These are phyloP conservation scores for Eupithecia abbreviata DNA, from an alignment of 2,888 invertebrate species.

Conservation along the genomic window DNA sequence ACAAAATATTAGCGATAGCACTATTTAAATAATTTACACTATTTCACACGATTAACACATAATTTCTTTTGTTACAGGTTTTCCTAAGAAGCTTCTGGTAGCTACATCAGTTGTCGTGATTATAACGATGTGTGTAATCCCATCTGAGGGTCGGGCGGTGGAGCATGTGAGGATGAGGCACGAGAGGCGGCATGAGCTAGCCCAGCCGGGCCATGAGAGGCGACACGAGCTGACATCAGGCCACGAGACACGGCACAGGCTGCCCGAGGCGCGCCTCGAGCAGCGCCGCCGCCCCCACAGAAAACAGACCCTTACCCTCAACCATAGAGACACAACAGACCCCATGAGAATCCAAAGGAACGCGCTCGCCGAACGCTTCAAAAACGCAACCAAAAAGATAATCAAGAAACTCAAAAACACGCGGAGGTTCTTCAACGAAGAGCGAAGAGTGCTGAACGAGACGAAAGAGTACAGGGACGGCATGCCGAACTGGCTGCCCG, in stretches of 20 bases:
- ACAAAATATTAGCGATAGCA: slow-evolving; percentile 18
- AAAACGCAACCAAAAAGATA: slow-evolving; percentile 67
- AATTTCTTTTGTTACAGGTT: slow-evolving; percentile 73
- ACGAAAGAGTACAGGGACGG: slow-evolving; percentile 69
- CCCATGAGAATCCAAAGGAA: slow-evolving; percentile 56
- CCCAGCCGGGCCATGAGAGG: slow-evolving; percentile 54
- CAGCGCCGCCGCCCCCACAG: slow-evolving; percentile 53
- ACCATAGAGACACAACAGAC: slow-evolving; percentile 60
- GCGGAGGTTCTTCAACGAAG: slow-evolving; percentile 66
- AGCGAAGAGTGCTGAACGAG: slow-evolving; percentile 64
- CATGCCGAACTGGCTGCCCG: slow-evolving; percentile 74
- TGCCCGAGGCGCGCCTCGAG: slow-evolving; percentile 48
- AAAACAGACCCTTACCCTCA: slow-evolving; percentile 53
- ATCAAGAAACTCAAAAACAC: slow-evolving; percentile 70
- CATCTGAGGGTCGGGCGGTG: slow-evolving; percentile 66
- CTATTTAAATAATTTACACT: slow-evolving; percentile 8
- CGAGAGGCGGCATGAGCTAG: slow-evolving; percentile 59
- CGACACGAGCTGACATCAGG: slow-evolving; percentile 40
- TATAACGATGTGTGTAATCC: slow-evolving; percentile 74
- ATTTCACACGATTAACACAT: slow-evolving; percentile 31
- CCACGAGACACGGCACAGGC: slow-evolving; percentile 54
- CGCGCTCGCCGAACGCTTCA: slow-evolving; percentile 61
- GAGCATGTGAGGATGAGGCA: slow-evolving; percentile 66
- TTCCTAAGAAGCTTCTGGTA: slow-evolving; percentile 82
- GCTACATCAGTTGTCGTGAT: slow-evolving; percentile 75